phyloP scores from a whole-genome alignment of 1,140 invertebrate genomes.

The Brachionus sp. region DNA sequence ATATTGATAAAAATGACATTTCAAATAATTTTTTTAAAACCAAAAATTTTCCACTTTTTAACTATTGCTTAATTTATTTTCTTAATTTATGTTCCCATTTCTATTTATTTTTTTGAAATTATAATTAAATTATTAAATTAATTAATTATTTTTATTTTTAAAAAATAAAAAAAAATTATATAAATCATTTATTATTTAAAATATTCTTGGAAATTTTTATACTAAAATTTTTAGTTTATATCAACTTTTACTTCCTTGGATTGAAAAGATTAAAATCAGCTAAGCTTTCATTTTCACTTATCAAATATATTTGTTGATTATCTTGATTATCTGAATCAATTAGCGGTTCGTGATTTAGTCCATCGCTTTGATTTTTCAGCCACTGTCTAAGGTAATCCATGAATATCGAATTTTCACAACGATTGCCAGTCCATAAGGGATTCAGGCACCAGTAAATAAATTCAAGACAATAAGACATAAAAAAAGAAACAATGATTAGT shows the following conservation, averaged over 20 bases:
- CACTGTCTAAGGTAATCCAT: background rate
- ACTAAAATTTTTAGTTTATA: background rate
- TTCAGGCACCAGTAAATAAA: background rate
- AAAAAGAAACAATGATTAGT: background rate
- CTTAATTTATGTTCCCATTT: too few species aligned
- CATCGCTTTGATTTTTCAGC: background rate
- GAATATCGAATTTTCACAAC: background rate
- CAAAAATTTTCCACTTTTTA: too few species aligned
- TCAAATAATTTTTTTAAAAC: too few species aligned
- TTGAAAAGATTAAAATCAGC: background rate
- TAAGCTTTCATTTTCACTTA: background rate
- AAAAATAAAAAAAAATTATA: too few species aligned
- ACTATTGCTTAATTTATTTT: too few species aligned
- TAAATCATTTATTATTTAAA: too few species aligned
- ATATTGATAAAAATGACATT: too few species aligned
- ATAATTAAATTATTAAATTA: too few species aligned
- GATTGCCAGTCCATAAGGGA: background rate
- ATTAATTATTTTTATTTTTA: too few species aligned
- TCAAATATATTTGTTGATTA: background rate
- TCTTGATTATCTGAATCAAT: background rate
- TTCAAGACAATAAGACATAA: background rate
- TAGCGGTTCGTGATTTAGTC: background rate
- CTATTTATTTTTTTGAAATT: too few species aligned
- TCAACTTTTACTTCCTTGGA: background rate
- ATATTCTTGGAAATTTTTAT: too few species aligned